phyloP scores from a whole-genome alignment of 2,113 vertebrate species.

The Geococcyx californianus region DNA sequence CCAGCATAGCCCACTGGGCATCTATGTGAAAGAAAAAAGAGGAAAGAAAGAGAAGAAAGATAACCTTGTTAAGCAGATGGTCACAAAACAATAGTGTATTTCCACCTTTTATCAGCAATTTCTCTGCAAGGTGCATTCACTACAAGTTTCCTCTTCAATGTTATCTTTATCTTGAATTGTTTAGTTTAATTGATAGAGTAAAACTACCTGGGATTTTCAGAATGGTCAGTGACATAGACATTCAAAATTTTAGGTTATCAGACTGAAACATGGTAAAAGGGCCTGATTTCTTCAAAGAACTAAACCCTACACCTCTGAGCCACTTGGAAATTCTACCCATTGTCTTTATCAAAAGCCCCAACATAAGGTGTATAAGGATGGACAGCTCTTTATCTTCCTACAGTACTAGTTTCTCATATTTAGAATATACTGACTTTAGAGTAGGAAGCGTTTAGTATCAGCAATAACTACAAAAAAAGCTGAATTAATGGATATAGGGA shows the following conservation, averaged over 20 bases:
- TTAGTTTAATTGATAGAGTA: background rate
- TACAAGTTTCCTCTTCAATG: background rate
- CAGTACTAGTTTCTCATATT: background rate
- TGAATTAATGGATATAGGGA: background rate
- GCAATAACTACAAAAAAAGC: background rate
- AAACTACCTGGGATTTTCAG: conserved; percentile 5
- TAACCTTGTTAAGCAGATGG: background rate
- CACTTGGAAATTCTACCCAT: background rate
- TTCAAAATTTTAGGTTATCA: background rate
- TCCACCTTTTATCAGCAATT: background rate
- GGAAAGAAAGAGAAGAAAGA: background rate
- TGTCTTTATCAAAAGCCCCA: background rate
- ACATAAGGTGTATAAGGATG: background rate
- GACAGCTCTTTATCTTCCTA: background rate
- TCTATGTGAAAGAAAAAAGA: conserved; percentile 31
- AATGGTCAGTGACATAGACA: background rate
- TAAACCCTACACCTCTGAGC: background rate
- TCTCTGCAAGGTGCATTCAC: background rate
- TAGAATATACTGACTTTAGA: background rate
- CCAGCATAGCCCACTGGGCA: conserved; percentile 73
- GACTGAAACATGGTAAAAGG: background rate
- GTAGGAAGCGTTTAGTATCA: background rate
- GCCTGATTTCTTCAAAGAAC: background rate
- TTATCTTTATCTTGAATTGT: background rate
- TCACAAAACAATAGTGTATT: background rate